Conservation (phyloP, 2,888 invertebrate genomes). For the Eilema caniola region DNA sequence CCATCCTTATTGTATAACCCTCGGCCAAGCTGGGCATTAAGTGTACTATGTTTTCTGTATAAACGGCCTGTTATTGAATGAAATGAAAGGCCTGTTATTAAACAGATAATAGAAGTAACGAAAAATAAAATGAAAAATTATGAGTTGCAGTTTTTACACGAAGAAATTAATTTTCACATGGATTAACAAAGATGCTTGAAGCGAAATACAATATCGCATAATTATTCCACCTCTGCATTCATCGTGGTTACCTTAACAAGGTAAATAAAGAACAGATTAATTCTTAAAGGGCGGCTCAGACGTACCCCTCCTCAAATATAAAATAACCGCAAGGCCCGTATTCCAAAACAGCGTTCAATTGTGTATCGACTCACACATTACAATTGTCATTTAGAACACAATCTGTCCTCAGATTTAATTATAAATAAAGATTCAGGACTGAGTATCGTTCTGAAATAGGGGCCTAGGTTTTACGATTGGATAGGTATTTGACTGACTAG, state of each 20-base stretch:
- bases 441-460: too few relatives aligned
- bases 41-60: background rate
- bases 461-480: too few relatives aligned
- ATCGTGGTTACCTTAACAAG: conserved; percentile 13
- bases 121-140: background rate
- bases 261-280: conserved; percentile 20
- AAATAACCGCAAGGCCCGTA: too few relatives aligned
- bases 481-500: too few relatives aligned
- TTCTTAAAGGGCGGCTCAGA: background rate
- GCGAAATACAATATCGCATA: conserved; percentile 7
- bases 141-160: background rate
- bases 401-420: too few relatives aligned
- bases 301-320: background rate
- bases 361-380: too few relatives aligned
- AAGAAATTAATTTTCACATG: background rate
- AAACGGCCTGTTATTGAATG: background rate
- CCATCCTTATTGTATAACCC: too few relatives aligned
- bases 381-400: too few relatives aligned
- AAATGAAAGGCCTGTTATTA: background rate
- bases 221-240: conserved; percentile 6
- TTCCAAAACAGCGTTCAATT: too few relatives aligned
- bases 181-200: background rate
- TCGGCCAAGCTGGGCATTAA: too few relatives aligned
- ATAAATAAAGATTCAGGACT: too few relatives aligned
- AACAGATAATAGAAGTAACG: background rate